Evolutionary conservation across 2,888 invertebrate genomes (phyloP).

Genomic region (Microctonus aethiopoides): DNA sequence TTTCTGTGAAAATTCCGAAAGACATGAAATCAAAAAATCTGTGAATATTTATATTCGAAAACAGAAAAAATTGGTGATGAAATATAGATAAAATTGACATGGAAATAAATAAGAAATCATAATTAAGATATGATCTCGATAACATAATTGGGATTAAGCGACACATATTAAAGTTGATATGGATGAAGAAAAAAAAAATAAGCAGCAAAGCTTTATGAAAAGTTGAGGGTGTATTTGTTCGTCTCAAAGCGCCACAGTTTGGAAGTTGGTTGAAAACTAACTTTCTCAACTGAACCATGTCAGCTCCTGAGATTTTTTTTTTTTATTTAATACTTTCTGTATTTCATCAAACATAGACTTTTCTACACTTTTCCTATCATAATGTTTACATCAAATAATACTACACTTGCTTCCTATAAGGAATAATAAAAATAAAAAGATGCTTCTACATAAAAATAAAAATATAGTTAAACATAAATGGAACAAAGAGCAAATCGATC

Average conservation of each 20-base stretch:
- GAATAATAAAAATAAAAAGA: background rate
- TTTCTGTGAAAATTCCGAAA: background rate
- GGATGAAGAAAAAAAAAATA: background rate
- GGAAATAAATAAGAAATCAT: background rate
- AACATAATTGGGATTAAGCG: background rate
- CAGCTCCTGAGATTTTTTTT: background rate
- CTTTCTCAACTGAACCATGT: conserved; percentile 1
- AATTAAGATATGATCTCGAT: background rate
- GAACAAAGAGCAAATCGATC: too few relatives aligned
- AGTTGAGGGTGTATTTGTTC: conserved; percentile 48
- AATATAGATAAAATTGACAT: background rate
- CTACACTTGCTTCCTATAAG: background rate
- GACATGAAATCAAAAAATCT: background rate
- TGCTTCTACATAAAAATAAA: too few relatives aligned
- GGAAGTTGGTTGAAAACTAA: conserved; percentile 25
- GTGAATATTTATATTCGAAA: background rate
- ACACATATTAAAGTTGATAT: background rate
- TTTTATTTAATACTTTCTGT: background rate
- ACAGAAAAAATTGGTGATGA: background rate
- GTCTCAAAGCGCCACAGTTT: conserved; percentile 35
- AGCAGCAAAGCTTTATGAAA: conserved; percentile 46
- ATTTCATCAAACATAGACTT: background rate
- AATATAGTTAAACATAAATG: too few relatives aligned
- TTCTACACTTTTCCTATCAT: background rate
- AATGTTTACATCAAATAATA: background rate